Percentiles rank a stretch among this genome's conserved stretches.
phyloP scores from a whole-genome alignment of 2,113 vertebrate species.

The Heterotis niloticus region DNA sequence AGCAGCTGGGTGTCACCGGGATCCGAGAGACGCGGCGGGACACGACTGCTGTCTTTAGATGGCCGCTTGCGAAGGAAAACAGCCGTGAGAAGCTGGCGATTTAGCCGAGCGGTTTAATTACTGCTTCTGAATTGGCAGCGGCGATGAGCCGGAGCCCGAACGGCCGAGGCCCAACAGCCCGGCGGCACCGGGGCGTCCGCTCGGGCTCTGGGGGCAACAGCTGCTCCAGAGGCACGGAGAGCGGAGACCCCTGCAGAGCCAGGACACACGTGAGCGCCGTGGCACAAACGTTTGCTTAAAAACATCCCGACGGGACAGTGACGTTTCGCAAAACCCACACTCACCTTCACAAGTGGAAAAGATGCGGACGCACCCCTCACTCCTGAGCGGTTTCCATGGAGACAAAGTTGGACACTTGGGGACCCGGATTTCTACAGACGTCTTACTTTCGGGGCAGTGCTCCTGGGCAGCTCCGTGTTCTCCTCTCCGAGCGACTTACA shows the following conservation, averaged over 20 bases:
- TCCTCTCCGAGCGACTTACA: no score
- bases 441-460: no score
- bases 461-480: no score
- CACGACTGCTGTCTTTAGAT: slow-evolving; percentile 38
- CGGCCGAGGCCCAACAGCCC: slow-evolving; percentile 22
- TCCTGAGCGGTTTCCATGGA: background rate
- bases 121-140: slow-evolving; percentile 38
- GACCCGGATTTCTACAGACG: background rate
- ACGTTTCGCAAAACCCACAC: background rate
- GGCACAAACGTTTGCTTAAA: no score
- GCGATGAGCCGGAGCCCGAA: slow-evolving; percentile 32
- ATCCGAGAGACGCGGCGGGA: slow-evolving; percentile 12
- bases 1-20: background rate
- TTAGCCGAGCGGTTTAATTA: slow-evolving; percentile 50
- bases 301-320: no score
- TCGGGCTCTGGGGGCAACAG: background rate
- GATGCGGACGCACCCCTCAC: no score
- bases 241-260: no score
- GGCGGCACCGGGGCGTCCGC: no score
- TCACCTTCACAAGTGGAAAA: background rate
- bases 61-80: slow-evolving; percentile 33
- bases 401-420: background rate
- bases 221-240: background rate
- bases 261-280: no score
- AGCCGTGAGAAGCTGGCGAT: slow-evolving; percentile 25